phyloP scores from a whole-genome alignment of 37 sponge, comb jelly and placozoan species.

The Halisarca cf. caerulea region DNA sequence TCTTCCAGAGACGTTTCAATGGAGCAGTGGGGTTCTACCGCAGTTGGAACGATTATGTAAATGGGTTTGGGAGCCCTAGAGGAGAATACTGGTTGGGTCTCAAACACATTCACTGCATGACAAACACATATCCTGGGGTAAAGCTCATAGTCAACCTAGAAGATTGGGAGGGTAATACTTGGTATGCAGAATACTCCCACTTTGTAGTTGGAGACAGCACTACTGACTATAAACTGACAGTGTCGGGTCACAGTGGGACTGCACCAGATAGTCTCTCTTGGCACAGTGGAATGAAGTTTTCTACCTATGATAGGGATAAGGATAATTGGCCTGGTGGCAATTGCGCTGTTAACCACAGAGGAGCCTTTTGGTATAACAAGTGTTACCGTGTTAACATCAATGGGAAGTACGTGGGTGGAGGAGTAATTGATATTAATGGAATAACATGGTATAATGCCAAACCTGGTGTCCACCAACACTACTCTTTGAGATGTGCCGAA shows the following conservation, averaged over 20 bases:
- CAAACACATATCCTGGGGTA: background rate
- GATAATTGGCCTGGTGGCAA: background rate
- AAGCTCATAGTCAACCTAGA: conserved; percentile 10
- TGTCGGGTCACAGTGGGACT: background rate
- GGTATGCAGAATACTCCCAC: conserved; percentile 1
- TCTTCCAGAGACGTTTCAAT: conserved; percentile 26
- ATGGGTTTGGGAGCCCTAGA: conserved; percentile 6
- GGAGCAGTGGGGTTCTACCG: conserved; percentile 17
- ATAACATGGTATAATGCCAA: background rate
- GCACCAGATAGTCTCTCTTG: background rate
- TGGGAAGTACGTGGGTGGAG: conserved; percentile 1
- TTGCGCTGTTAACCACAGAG: conserved; percentile 2
- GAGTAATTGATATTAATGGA: background rate
- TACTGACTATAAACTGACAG: conserved; percentile 11
- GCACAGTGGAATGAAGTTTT: conserved; percentile 23
- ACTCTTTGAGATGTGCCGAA: background rate
- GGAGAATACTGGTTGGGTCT: conserved; percentile 26
- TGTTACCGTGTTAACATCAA: conserved; percentile 15
- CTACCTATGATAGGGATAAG: conserved; percentile 27
- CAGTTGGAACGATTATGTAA: background rate
- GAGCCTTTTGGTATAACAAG: conserved; percentile 33
- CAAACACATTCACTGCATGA: conserved; percentile 15
- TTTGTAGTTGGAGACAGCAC: conserved; percentile 28
- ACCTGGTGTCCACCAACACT: background rate
- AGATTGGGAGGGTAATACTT: background rate